Percentiles rank a stretch among this genome's conserved stretches.
Conservation (phyloP, 1,140 invertebrate species). For the Augochlora pura region DNA sequence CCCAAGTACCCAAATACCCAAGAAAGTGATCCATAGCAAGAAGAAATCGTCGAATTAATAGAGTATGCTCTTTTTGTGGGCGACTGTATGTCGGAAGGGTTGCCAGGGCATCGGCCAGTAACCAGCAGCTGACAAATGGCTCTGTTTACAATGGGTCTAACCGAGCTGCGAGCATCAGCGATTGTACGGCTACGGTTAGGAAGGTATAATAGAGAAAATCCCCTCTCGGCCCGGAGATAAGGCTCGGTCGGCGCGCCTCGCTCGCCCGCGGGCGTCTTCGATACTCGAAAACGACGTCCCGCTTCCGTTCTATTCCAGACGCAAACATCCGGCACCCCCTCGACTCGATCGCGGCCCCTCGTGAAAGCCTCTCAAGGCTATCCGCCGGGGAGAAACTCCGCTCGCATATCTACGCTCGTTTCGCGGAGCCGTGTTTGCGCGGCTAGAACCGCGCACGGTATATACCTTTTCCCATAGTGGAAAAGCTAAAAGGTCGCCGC, state of each 20-base stretch:
- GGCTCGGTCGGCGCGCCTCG: neutral
- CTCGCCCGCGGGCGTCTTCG: conserved; percentile 30
- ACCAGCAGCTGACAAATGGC: conserved; percentile 63
- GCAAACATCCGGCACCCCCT: conserved; percentile 49
- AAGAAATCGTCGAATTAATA: too few relatives aligned
- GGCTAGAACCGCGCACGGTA: neutral
- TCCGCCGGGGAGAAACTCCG: conserved; percentile 9
- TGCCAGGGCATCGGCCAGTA: neutral
- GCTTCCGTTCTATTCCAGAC: conserved; percentile 36
- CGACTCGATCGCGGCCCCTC: conserved; percentile 21
- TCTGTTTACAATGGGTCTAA: conserved; percentile 69
- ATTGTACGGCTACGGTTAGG: conserved; percentile 48
- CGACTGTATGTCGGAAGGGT: neutral
- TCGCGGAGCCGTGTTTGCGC: conserved; percentile 5
- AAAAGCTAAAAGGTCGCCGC: neutral
- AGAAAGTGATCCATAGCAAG: too few relatives aligned
- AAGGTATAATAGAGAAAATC: conserved; percentile 59
- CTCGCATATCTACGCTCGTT: neutral
- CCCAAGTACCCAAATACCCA: too few relatives aligned
- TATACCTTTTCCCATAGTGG: neutral
- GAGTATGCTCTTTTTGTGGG: too few relatives aligned
- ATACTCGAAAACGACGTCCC: conserved; percentile 40
- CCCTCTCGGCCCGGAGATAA: conserved; percentile 44
- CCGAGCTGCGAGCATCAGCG: conserved; percentile 43
- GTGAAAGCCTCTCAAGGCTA: conserved; percentile 25